Percentiles rank a stretch among this genome's conserved stretches.
phyloP scores from a whole-genome alignment of 2,888 invertebrate genomes.

The Scelioninae gen. 1 region DNA sequence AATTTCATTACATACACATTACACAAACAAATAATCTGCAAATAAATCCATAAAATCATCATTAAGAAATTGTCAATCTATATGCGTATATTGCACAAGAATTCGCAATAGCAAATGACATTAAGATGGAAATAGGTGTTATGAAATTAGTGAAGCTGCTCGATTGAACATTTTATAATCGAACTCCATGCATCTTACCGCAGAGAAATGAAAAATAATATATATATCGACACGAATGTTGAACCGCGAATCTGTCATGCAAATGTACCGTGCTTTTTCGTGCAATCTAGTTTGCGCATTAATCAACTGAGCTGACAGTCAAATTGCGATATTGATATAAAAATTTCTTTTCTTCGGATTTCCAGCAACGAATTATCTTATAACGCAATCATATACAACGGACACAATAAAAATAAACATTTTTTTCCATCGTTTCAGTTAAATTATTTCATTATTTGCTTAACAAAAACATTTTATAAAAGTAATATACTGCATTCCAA shows the following conservation, averaged over 20 bases:
- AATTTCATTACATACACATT: no score
- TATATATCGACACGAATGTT: slow-evolving; percentile 10
- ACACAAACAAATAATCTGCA: no score
- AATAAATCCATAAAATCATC: no score
- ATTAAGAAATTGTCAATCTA: not conserved
- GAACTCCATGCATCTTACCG: slow-evolving; percentile 1
- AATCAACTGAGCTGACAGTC: slow-evolving; percentile 21
- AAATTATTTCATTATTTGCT: not conserved
- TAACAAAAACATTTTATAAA: no score
- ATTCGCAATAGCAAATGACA: not conserved
- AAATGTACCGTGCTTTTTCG: slow-evolving; percentile 21
- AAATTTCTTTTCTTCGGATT: slow-evolving; percentile 18
- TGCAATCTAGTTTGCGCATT: slow-evolving; percentile 31
- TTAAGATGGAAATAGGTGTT: not conserved
- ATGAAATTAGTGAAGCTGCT: not conserved
- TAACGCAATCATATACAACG: slow-evolving; percentile 1
- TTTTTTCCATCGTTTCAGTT: no score
- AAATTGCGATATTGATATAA: slow-evolving; percentile 25
- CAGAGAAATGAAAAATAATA: slow-evolving; percentile 11
- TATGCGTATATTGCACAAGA: not conserved
- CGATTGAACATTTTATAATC: slow-evolving; percentile 18
- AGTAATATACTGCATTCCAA: no score
- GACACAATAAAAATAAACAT: no score
- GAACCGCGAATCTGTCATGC: slow-evolving; percentile 28
- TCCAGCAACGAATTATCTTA: no score